Evolutionary conservation across 2,888 invertebrate genomes (phyloP), one percentile per base, ranked within the genome.

Genomic region (Cephus pygmeus): DNA sequence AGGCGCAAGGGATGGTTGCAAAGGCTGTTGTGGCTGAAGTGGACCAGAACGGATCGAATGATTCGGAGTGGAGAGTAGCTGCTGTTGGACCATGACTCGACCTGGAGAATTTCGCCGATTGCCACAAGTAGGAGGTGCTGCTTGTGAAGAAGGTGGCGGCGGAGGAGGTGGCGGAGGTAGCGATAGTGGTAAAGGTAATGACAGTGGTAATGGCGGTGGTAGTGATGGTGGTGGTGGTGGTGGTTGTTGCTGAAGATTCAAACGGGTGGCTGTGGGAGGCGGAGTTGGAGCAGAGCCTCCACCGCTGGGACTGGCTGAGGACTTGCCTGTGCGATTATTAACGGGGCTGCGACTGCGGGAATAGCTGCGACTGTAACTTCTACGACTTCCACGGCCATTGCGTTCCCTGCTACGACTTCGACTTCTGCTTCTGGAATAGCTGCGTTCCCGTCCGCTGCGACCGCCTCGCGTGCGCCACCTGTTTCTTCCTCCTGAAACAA

Each of bases 351-450:
- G 91, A 87, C 91, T 91, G 73, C 90, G 88, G 34, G 91, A 90
- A 75, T 90, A 91, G 84, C 91, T 91, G 34, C 91, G 89, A 77
- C 90, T 91, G 82, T 90, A 91, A 81, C 91, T 91, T 76, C 91
- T 85, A 34, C 89, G 88, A 76, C 85, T 87, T 23, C 86, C 83
- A 74, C 90, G 88, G 30, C 91, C 90, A 77, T 90, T 91, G 69
- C 90, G 86, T 77, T 91, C 91, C 73, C 87, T 84, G 81, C 89
- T 88, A 69, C 85, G 82, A 82, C 90, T 91, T 75, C 91, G 88
- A 82, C 90, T 91, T 82, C 88, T 85, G 80, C 91, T 91, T 80
- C 90, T 86, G 23, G 91, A 88, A 36, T 88, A 89, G 76, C 91
- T 91, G 73, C 91, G 90, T 23, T 91, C 91, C 79, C 89, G 90